Conservation (phyloP, 2,888 invertebrate genomes). For the Morpho helenor region DNA sequence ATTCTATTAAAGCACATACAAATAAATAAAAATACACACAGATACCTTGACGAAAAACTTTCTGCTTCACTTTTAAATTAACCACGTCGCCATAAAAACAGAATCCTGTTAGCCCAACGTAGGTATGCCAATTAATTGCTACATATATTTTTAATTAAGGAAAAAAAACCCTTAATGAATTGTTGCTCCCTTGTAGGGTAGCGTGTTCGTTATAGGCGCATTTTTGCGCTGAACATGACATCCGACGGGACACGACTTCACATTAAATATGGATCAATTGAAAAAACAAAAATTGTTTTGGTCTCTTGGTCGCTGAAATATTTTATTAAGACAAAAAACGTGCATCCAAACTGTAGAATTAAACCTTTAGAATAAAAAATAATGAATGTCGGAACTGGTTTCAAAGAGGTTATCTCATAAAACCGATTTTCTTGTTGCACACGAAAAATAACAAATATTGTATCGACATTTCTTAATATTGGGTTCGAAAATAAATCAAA, state of each 20-base stretch:
- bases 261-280: not conserved
- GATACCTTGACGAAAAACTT: too few species aligned
- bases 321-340: not conserved
- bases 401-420: not conserved
- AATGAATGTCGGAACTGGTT: not conserved
- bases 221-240: conserved; percentile 62
- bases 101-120: conserved; percentile 1
- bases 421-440: too few species aligned
- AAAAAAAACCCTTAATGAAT: conserved; percentile 8
- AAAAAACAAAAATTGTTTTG: conserved; percentile 1
- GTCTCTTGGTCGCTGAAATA: not conserved
- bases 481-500: too few species aligned
- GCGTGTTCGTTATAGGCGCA: conserved; percentile 54
- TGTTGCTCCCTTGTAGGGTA: conserved; percentile 11
- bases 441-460: too few species aligned
- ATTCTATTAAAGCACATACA: too few species aligned
- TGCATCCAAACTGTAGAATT: not conserved
- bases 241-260: conserved; percentile 49
- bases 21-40: too few species aligned
- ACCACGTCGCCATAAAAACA: not conserved
- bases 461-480: too few species aligned
- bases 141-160: not conserved
- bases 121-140: conserved; percentile 3
- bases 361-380: not conserved
- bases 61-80: not conserved